Evolutionary conservation across 2,888 invertebrate genomes (phyloP).

Genomic region (Andrena bucephala): DNA sequence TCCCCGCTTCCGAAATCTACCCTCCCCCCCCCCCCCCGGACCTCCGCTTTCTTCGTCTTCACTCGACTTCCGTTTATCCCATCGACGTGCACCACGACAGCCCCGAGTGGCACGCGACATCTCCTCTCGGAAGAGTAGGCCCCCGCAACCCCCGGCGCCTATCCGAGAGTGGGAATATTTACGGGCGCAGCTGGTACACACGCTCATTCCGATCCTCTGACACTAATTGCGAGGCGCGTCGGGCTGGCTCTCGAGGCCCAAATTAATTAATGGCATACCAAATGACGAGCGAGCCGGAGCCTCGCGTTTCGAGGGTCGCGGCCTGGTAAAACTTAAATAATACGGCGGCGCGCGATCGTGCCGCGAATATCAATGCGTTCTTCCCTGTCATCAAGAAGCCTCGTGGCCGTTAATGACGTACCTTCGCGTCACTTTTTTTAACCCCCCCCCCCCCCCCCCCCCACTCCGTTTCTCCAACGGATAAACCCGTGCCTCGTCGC

Average conservation of each 20-base stretch:
- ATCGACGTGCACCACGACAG: too few species aligned
- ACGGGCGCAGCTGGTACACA: conserved; percentile 12
- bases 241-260: conserved; percentile 47
- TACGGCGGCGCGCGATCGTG: conserved; percentile 42
- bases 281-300: conserved; percentile 50
- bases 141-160: too few species aligned
- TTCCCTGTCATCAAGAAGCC: conserved; percentile 22
- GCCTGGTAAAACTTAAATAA: conserved; percentile 42
- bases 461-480: not conserved
- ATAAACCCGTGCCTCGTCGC: not conserved
- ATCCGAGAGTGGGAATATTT: conserved; percentile 24
- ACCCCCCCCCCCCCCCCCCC: not conserved
- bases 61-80: too few species aligned
- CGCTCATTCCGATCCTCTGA: conserved; percentile 41
- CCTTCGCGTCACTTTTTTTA: not conserved
- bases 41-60: too few species aligned
- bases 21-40: too few species aligned
- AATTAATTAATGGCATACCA: conserved; percentile 68
- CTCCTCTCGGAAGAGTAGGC: too few species aligned
- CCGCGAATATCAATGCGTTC: conserved; percentile 56
- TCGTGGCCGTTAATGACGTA: conserved; percentile 27
- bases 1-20: too few species aligned
- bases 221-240: conserved; percentile 61
- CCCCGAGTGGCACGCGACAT: too few species aligned
- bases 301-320: conserved; percentile 16